A percentile compares a stretch with the other conserved stretches of the same genome.
These are phyloP conservation scores for Zaprionus gabonicus DNA, from an alignment of 1,140 invertebrate genomes.

Conservation along the genomic window DNA sequence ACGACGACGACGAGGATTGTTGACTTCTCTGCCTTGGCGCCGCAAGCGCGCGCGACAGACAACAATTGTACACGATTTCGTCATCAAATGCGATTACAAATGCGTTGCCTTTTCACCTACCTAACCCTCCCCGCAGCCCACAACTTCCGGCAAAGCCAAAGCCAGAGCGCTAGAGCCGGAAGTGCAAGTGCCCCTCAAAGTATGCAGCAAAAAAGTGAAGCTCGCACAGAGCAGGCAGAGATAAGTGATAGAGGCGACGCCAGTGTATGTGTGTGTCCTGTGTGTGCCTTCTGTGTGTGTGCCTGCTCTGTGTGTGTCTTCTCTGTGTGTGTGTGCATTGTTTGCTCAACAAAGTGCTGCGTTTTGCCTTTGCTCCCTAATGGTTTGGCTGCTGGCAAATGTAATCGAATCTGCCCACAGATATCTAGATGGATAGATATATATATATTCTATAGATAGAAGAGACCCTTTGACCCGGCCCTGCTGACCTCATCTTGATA, in stretches of 20 bases:
- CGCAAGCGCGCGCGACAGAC: slow-evolving; percentile 38
- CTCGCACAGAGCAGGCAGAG: slow-evolving; percentile 18
- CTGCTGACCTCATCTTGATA: slow-evolving; percentile 74
- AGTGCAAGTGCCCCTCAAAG: slow-evolving; percentile 41
- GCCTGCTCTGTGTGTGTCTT: not conserved
- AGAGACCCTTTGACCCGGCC: slow-evolving; percentile 55
- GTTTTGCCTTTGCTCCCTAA: slow-evolving; percentile 51
- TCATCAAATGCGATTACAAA: slow-evolving; percentile 51
- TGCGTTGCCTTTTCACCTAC: not conserved
- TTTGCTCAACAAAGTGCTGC: slow-evolving; percentile 73
- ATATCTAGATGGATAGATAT: not conserved
- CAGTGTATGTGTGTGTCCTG: not conserved
- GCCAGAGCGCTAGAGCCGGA: slow-evolving; percentile 1
- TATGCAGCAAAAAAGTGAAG: slow-evolving; percentile 60
- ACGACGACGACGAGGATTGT: slow-evolving; percentile 19
- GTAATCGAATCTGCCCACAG: slow-evolving; percentile 67
- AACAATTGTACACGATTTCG: slow-evolving; percentile 65
- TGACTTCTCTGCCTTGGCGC: slow-evolving; percentile 20
- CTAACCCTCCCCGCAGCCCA: not conserved
- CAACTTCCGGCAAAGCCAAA: slow-evolving; percentile 24
- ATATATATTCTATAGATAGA: not conserved
- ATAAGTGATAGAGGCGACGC: not conserved
- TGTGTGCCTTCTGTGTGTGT: slow-evolving; percentile 2
- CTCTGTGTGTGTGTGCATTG: slow-evolving; percentile 41
- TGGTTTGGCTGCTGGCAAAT: slow-evolving; percentile 55